Evolutionary conservation across 2,888 invertebrate species (phyloP).

Genomic region (Oasisia sp.): DNA sequence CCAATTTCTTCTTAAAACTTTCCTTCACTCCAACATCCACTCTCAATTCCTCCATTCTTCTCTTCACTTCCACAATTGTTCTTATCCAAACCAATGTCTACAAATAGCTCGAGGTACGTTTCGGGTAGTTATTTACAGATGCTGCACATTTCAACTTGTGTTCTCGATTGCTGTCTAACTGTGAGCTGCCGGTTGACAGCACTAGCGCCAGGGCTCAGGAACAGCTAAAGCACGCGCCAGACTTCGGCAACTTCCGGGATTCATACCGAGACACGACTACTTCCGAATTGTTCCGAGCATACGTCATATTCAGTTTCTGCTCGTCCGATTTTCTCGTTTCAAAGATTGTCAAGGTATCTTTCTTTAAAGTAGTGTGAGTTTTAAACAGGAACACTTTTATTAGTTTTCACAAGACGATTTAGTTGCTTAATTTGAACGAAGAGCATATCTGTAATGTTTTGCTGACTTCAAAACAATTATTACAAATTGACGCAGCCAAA

Average conservation of each 20-base stretch:
- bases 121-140: neutral
- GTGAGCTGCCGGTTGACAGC: neutral
- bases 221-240: slow-evolving; percentile 18
- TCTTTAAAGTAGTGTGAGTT: neutral
- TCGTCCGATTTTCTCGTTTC: slow-evolving; percentile 47
- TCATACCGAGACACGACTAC: slow-evolving; percentile 45
- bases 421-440: too few relatives aligned
- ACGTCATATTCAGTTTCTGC: slow-evolving; percentile 50
- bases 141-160: neutral
- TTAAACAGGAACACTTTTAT: too few relatives aligned
- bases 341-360: slow-evolving; percentile 47
- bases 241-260: slow-evolving; percentile 34
- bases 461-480: too few relatives aligned
- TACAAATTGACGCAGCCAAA: too few relatives aligned
- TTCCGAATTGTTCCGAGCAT: slow-evolving; percentile 47
- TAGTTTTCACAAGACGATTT: too few relatives aligned
- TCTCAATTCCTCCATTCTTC: too few relatives aligned
- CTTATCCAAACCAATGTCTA: neutral
- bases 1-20: too few relatives aligned
- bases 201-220: neutral
- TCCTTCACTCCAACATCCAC: too few relatives aligned
- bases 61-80: too few relatives aligned
- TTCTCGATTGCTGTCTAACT: neutral
- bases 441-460: too few relatives aligned
- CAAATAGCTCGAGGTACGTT: neutral